Conservation (phyloP, 2,888 invertebrate genomes). For the Smittia aterrima region DNA sequence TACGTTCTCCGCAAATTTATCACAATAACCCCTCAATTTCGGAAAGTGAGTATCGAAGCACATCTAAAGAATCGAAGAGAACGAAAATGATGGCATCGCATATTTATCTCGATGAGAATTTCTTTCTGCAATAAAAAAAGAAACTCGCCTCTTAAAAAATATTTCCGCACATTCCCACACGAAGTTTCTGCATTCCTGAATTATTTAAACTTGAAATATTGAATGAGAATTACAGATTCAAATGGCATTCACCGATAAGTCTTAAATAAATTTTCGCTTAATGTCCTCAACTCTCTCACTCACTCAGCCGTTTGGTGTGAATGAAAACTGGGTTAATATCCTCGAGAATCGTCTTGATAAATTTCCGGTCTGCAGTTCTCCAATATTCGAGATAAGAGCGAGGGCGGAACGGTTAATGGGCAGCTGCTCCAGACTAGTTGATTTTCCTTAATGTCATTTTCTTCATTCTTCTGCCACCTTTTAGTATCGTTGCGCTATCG, state of each 20-base stretch:
- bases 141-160: no score
- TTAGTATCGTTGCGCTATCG: not conserved
- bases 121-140: not conserved
- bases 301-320: not conserved
- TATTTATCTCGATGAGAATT: not conserved
- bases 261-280: slow-evolving; percentile 3
- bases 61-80: not conserved
- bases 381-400: slow-evolving; percentile 2
- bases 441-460: not conserved
- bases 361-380: not conserved
- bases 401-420: not conserved
- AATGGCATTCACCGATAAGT: slow-evolving; percentile 23
- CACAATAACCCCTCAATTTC: slow-evolving; percentile 40
- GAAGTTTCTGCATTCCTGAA: not conserved
- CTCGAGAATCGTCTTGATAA: not conserved
- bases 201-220: slow-evolving; percentile 17
- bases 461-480: not conserved
- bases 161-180: not conserved
- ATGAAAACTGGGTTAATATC: slow-evolving; percentile 25
- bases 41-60: slow-evolving; percentile 15
- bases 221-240: slow-evolving; percentile 8
- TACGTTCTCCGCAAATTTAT: slow-evolving; percentile 39
- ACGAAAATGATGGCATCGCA: not conserved
- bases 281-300: not conserved
- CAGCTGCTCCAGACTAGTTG: slow-evolving; percentile 12